These are phyloP conservation scores for Pedionomus torquatus DNA, from an alignment of 2,113 vertebrate genomes.

Conservation along the genomic window DNA sequence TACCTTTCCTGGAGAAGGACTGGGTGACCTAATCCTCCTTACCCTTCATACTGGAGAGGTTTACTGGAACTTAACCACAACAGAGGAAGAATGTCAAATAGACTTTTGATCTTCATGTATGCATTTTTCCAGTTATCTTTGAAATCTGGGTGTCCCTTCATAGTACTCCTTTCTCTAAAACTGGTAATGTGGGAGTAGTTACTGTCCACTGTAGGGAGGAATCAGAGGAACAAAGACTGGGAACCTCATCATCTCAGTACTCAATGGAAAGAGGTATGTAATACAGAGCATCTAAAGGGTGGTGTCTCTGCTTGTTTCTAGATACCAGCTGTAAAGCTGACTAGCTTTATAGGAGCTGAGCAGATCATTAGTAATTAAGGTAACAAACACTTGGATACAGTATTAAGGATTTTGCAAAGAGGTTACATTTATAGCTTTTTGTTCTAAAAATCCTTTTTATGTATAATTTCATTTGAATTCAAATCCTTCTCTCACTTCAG, in stretches of 20 bases:
- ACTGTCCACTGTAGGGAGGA: neutral
- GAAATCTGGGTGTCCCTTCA: neutral
- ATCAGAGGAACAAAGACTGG: neutral
- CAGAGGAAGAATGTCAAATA: neutral
- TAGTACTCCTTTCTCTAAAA: neutral
- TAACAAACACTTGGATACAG: neutral
- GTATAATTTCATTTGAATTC: neutral
- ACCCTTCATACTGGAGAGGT: neutral
- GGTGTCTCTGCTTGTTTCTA: neutral
- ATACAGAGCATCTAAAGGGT: neutral
- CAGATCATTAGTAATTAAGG: neutral
- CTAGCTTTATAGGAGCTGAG: neutral
- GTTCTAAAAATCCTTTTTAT: neutral
- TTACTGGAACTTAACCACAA: neutral
- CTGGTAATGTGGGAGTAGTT: neutral
- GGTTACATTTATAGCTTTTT: neutral
- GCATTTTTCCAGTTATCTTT: neutral
- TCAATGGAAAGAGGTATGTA: constrained; percentile 58
- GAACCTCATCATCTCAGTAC: neutral
- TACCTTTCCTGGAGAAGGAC: constrained; percentile 45
- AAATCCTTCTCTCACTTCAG: neutral
- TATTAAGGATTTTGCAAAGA: neutral
- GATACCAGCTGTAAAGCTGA: neutral
- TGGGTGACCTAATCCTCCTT: constrained; percentile 43
- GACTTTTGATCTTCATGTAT: neutral